A percentile compares a stretch with the other conserved stretches of the same genome.
These are phyloP conservation scores for Ennomos erosarius DNA, from an alignment of 2,888 invertebrate species.

Conservation along the genomic window DNA sequence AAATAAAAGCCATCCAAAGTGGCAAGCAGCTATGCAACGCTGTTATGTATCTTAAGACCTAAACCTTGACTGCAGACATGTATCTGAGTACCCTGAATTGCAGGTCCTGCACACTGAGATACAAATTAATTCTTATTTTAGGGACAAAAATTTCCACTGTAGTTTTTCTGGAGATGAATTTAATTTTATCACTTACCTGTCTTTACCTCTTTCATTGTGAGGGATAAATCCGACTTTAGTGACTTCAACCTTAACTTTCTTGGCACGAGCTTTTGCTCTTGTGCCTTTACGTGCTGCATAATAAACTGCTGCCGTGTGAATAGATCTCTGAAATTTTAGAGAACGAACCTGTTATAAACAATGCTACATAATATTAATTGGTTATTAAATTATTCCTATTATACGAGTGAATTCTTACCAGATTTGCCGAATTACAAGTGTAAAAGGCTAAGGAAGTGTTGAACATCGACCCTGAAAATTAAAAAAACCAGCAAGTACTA, in stretches of 20 bases:
- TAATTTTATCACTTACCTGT: conserved; percentile 45
- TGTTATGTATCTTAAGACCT: no score
- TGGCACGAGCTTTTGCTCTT: conserved; percentile 89
- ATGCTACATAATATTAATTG: no score
- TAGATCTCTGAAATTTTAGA: conserved; percentile 63
- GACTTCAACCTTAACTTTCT: conserved; percentile 91
- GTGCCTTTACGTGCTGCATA: conserved; percentile 94
- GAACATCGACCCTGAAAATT: conserved; percentile 63
- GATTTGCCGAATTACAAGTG: conserved; percentile 57
- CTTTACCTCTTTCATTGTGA: conserved; percentile 87
- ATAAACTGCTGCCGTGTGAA: conserved; percentile 84
- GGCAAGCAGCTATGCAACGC: no score
- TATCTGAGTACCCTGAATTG: no score
- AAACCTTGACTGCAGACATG: no score
- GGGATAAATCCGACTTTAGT: conserved; percentile 91
- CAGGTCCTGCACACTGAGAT: no score
- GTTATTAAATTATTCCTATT: conserved; percentile 1
- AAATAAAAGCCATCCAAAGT: no score
- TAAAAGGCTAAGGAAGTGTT: conserved; percentile 57
- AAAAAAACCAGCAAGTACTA: conserved; percentile 2
- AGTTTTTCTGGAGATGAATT: background rate
- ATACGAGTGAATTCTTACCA: conserved; percentile 56
- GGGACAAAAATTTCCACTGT: no score
- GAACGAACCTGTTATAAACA: no score
- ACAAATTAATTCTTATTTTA: no score